Percentiles rank a stretch among this genome's conserved stretches.
phyloP scores from a whole-genome alignment of 2,888 invertebrate species.

The Dione vanillae region DNA sequence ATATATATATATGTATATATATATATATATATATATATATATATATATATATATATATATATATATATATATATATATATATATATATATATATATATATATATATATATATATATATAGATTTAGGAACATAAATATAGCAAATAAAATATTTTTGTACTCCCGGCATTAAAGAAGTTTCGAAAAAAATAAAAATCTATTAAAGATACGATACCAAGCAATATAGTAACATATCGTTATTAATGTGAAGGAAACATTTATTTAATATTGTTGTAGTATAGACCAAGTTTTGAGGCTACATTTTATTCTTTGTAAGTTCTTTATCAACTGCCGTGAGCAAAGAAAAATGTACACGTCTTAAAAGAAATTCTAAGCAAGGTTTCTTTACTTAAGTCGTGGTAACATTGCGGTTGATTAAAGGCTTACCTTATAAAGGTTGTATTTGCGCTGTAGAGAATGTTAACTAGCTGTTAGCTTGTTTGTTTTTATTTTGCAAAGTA shows the following conservation, averaged over 20 bases:
- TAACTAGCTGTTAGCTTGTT: conserved; percentile 24
- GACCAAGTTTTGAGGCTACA: conserved; percentile 1
- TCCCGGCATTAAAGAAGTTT: too few relatives aligned
- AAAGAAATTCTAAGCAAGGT: conserved; percentile 27
- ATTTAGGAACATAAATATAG: too few relatives aligned
- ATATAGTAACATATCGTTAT: background rate
- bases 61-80: too few relatives aligned
- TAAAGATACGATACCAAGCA: background rate
- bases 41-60: too few relatives aligned
- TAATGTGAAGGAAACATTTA: background rate
- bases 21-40: too few relatives aligned
- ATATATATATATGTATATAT: too few relatives aligned
- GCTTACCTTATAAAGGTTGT: conserved; percentile 27
- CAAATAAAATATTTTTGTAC: too few relatives aligned
- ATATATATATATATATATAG: too few relatives aligned
- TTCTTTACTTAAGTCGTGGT: conserved; percentile 17
- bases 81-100: too few relatives aligned
- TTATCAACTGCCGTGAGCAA: conserved; percentile 3
- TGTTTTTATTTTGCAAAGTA: conserved; percentile 9
- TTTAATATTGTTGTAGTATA: background rate
- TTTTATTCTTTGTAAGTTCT: conserved; percentile 7
- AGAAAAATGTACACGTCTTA: conserved; percentile 14
- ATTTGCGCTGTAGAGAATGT: conserved; percentile 23
- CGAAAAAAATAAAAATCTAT: too few relatives aligned
- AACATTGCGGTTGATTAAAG: conserved; percentile 30